A percentile compares a stretch with the other conserved stretches of the same genome.
These are phyloP conservation scores for Plecotus auritus DNA, from an alignment of 2,113 vertebrate species.

Conservation along the genomic window DNA sequence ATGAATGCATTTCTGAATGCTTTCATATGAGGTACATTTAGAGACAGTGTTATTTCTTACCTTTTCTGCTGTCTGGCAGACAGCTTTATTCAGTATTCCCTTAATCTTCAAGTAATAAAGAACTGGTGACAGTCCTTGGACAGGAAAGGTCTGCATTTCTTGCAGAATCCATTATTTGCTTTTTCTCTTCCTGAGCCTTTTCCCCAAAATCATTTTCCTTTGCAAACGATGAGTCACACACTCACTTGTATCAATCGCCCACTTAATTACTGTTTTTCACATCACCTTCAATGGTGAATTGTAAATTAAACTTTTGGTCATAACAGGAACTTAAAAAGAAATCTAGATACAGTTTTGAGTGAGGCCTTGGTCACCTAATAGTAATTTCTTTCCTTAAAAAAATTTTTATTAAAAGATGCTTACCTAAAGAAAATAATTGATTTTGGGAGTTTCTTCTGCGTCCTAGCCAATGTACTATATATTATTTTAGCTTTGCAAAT, in stretches of 20 bases:
- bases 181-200: conserved; percentile 57
- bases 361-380: background rate
- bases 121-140: conserved; percentile 41
- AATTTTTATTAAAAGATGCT: background rate
- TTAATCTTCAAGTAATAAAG: conserved; percentile 67
- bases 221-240: conserved; percentile 60
- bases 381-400: too few relatives aligned
- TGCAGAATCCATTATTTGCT: conserved; percentile 60
- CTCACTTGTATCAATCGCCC: conserved; percentile 27
- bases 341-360: background rate
- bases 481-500: conserved; percentile 7
- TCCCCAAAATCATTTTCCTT: conserved; percentile 11
- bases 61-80: conserved; percentile 47
- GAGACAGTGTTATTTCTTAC: conserved; percentile 55
- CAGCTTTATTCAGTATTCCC: conserved; percentile 58
- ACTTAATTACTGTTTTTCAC: conserved; percentile 58
- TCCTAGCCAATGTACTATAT: background rate
- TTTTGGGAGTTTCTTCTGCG: conserved; percentile 22
- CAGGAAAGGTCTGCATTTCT: conserved; percentile 47
- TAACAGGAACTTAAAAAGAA: conserved; percentile 6
- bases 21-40: conserved; percentile 32
- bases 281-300: conserved; percentile 32
- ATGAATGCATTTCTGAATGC: conserved; percentile 49
- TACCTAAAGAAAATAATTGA: conserved; percentile 11
- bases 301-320: conserved; percentile 48